These are phyloP conservation scores for Ellobium chinense DNA, from an alignment of 2,888 invertebrate genomes.

Conservation along the genomic window DNA sequence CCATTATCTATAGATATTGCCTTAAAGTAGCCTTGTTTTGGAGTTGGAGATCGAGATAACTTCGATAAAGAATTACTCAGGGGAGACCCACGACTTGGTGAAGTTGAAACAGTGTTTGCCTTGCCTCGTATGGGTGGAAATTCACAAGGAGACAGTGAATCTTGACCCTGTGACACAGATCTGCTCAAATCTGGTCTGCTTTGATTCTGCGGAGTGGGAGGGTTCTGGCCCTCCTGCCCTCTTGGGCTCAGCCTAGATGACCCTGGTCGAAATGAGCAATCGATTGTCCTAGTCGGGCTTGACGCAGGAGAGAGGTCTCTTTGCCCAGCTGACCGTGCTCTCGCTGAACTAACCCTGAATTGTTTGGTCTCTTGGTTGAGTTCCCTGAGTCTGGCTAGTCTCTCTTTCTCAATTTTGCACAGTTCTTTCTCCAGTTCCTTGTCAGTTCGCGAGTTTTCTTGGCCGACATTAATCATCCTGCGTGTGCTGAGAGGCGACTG, in stretches of 20 bases:
- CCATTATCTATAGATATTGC: neutral
- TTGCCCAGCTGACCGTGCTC: neutral
- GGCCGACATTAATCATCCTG: neutral
- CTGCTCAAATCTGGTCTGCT: neutral
- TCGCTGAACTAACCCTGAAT: conserved; percentile 2
- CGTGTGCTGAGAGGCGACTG: neutral
- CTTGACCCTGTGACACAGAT: neutral
- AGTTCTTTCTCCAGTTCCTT: conserved; percentile 21
- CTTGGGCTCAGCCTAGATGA: neutral
- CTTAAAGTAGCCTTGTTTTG: neutral
- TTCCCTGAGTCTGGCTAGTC: neutral
- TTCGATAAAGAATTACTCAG: neutral
- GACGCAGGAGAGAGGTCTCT: neutral
- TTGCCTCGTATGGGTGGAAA: neutral
- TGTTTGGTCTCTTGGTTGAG: conserved; percentile 2
- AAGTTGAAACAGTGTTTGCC: neutral
- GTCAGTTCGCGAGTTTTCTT: neutral
- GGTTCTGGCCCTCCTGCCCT: neutral
- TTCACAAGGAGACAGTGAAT: neutral
- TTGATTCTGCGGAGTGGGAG: neutral
- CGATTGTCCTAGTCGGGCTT: neutral
- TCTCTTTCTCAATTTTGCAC: neutral
- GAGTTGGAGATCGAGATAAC: neutral
- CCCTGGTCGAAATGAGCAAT: neutral
- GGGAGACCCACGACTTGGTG: neutral